phyloP scores from a whole-genome alignment of 2,888 invertebrate genomes.

The Homarus gammarus region DNA sequence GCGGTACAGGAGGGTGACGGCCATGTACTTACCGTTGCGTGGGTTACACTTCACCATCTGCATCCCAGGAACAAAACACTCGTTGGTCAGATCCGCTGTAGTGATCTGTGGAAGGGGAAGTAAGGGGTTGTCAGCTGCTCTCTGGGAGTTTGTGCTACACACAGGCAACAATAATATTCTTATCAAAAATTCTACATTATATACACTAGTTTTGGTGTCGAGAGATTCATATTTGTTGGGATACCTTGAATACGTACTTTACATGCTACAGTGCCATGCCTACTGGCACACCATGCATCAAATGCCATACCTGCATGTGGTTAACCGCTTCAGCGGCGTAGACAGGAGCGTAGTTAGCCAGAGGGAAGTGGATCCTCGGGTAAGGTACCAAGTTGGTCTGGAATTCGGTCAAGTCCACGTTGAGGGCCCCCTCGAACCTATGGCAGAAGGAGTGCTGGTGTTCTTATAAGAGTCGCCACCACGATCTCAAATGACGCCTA shows the following conservation, averaged over 20 bases:
- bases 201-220: no score
- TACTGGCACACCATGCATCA: background rate
- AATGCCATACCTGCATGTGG: background rate
- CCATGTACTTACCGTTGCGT: constrained; percentile 81
- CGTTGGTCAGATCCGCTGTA: constrained; percentile 52
- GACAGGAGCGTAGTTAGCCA: constrained; percentile 80
- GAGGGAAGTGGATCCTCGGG: constrained; percentile 93
- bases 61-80: constrained; percentile 95
- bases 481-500: constrained; percentile 83
- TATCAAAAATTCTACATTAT: no score
- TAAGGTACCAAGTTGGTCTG: constrained; percentile 93
- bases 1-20: constrained; percentile 90
- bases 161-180: no score
- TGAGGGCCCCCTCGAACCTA: constrained; percentile 82
- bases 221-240: no score
- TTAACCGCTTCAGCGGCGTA: constrained; percentile 77
- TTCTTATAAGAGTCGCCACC: no score
- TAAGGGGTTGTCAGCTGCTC: no score
- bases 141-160: no score
- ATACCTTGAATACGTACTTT: no score
- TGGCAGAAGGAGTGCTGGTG: constrained; percentile 79
- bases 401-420: constrained; percentile 91
- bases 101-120: constrained; percentile 6
- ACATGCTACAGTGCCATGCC: background rate
- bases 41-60: constrained; percentile 86